These are phyloP conservation scores for Arctocebus calabarensis DNA, from an alignment of 2,797 vertebrate genomes.

Conservation along the genomic window DNA sequence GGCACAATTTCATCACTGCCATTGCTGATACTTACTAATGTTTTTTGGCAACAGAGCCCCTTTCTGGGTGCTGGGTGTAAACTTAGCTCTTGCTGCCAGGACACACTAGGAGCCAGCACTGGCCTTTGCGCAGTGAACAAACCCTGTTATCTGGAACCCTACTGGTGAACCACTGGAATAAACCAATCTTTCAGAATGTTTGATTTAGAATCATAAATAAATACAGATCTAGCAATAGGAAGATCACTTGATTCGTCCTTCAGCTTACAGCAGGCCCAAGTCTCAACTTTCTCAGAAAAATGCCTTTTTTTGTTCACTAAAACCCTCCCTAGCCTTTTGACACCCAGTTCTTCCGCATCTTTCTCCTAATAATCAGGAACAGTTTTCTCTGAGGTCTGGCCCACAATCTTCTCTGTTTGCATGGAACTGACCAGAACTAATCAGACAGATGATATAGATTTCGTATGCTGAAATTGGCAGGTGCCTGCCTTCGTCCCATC, in stretches of 20 bases:
- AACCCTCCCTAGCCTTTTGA: not conserved
- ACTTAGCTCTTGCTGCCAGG: not conserved
- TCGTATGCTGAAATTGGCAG: not conserved
- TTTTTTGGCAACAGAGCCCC: not conserved
- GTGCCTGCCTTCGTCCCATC: not conserved
- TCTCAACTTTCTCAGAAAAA: not conserved
- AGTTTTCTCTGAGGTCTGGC: not conserved
- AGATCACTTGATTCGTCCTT: not conserved
- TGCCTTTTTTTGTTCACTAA: not conserved
- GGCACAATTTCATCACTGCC: not conserved
- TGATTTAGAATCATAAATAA: not conserved
- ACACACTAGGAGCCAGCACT: rapidly evolving
- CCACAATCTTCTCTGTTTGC: not conserved
- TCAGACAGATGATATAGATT: not conserved
- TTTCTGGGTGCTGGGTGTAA: not conserved
- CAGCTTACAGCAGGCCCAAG: not conserved
- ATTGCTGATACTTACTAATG: not conserved
- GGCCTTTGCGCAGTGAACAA: not conserved
- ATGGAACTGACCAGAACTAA: not conserved
- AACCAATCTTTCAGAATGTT: not conserved
- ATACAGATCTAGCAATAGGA: not conserved
- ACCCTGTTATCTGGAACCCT: not conserved
- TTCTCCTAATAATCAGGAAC: not conserved
- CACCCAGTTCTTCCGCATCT: not conserved
- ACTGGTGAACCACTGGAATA: not conserved